Evolutionary conservation across 2,113 vertebrate species (phyloP).

Genomic region (Gnathonemus longibarbis): DNA sequence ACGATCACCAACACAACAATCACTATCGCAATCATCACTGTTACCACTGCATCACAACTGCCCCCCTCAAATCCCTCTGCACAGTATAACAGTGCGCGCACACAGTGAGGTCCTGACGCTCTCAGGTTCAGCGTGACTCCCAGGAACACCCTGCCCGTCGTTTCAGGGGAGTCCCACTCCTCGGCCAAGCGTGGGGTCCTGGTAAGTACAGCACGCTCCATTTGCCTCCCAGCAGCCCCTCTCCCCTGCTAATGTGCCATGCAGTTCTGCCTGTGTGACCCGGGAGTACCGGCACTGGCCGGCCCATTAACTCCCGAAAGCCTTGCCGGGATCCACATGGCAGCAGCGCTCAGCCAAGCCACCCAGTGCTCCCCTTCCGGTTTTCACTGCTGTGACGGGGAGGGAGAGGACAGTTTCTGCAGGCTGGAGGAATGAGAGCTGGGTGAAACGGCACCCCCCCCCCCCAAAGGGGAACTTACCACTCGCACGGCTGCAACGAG

Average conservation of each 20-base stretch:
- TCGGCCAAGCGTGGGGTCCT: too few species aligned
- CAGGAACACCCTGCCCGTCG: not conserved
- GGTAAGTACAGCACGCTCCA: not conserved
- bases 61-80: not conserved
- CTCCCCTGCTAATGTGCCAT: constrained; percentile 47
- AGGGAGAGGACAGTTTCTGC: not conserved
- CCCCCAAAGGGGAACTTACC: constrained; percentile 57
- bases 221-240: not conserved
- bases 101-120: not conserved
- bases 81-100: not conserved
- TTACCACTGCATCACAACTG: not conserved
- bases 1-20: not conserved
- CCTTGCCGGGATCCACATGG: constrained; percentile 32
- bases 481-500: constrained; percentile 88
- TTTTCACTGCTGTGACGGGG: not conserved
- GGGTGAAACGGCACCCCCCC: not conserved
- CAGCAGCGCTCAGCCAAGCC: not conserved
- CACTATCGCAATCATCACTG: not conserved
- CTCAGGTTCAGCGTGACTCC: not conserved
- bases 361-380: not conserved
- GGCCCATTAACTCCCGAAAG: constrained; percentile 50
- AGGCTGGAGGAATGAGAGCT: not conserved
- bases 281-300: constrained; percentile 45
- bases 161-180: not conserved
- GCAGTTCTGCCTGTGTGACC: constrained; percentile 35